Evolutionary conservation across 1,140 invertebrate species (phyloP).

Genomic region (Carposina sasakii): DNA sequence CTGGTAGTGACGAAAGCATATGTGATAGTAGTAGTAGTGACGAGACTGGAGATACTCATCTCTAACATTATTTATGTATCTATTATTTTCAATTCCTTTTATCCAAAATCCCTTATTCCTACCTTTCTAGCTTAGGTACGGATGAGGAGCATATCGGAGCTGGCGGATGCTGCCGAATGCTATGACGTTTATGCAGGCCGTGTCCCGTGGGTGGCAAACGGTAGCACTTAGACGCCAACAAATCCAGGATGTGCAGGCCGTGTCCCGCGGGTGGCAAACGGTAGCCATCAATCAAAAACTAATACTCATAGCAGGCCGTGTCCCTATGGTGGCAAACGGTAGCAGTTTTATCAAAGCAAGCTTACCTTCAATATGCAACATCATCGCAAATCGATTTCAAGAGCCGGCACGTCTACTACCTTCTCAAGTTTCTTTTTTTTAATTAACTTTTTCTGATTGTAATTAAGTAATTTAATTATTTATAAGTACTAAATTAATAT

Average conservation of each 20-base stretch:
- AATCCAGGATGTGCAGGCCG: too few species aligned
- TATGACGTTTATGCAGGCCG: background rate
- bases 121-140: background rate
- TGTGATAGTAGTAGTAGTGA: background rate
- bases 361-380: too few species aligned
- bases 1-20: background rate
- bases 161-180: background rate
- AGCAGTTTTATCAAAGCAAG: too few species aligned
- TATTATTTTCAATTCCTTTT: background rate
- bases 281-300: background rate
- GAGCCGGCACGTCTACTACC: too few species aligned
- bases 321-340: too few species aligned
- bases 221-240: background rate
- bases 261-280: background rate
- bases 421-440: too few species aligned
- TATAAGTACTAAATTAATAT: too few species aligned
- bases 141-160: background rate
- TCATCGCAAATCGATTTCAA: too few species aligned
- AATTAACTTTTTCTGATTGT: too few species aligned
- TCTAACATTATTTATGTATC: background rate
- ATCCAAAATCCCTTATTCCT: slow-evolving; percentile 1
- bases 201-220: slow-evolving; percentile 3
- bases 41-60: background rate
- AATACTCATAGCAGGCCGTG: too few species aligned
- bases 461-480: too few species aligned